Evolutionary conservation across 1,140 invertebrate genomes (phyloP).

Genomic region (Pentalonia nigronervosa): DNA sequence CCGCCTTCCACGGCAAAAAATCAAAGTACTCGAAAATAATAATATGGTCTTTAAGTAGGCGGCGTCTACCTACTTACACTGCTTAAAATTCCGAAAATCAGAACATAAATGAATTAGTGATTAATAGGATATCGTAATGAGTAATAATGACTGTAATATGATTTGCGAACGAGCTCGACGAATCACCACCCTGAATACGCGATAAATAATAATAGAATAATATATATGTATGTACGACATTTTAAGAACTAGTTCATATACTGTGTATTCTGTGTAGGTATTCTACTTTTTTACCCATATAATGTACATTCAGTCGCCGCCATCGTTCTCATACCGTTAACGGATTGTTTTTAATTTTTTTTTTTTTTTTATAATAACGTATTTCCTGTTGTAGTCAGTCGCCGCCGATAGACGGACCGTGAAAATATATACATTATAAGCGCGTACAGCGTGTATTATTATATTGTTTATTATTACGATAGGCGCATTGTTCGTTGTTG

Average conservation of each 20-base stretch:
- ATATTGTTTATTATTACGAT: neutral
- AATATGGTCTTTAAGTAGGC: no score
- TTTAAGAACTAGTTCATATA: neutral
- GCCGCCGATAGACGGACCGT: conserved; percentile 7
- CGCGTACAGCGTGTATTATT: neutral
- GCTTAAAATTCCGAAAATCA: no score
- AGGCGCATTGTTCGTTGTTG: neutral
- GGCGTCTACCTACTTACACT: no score
- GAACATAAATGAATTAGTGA: no score
- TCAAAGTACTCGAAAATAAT: no score
- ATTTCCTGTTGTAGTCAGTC: neutral
- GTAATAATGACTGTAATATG: no score
- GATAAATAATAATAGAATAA: neutral
- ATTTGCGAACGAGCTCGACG: neutral
- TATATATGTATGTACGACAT: neutral
- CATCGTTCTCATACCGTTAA: neutral
- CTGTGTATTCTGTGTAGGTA: neutral
- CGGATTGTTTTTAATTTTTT: neutral
- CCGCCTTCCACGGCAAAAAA: no score
- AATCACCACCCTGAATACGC: neutral
- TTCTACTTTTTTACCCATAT: neutral
- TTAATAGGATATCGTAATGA: neutral
- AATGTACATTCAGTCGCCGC: neutral
- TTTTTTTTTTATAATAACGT: neutral
- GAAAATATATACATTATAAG: conserved; percentile 1